Conservation (phyloP, 2,888 invertebrate species). For the Andrena dorsata region DNA sequence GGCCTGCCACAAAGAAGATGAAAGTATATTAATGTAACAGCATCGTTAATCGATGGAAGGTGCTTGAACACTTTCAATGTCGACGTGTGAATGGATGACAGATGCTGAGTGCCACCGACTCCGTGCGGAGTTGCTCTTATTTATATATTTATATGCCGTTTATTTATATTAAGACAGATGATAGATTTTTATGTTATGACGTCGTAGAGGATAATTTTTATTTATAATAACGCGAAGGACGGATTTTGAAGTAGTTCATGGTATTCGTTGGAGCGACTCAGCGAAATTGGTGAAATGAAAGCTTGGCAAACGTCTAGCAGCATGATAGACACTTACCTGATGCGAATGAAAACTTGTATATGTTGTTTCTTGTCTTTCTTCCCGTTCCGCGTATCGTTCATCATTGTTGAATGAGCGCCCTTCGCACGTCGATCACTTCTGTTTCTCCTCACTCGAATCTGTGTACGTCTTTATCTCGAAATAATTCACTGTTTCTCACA, state of each 20-base stretch:
- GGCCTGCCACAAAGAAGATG: slow-evolving; percentile 87
- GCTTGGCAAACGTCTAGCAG: background rate
- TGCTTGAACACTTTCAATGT: background rate
- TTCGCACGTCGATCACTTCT: background rate
- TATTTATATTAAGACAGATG: no score
- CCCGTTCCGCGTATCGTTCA: slow-evolving; percentile 71
- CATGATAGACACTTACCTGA: slow-evolving; percentile 88
- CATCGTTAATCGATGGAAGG: background rate
- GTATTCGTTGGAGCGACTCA: no score
- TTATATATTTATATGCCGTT: no score
- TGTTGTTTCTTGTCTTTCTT: slow-evolving; percentile 90
- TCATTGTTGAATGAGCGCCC: slow-evolving; percentile 48
- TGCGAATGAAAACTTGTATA: slow-evolving; percentile 94
- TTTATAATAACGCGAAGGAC: no score
- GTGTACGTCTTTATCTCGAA: background rate
- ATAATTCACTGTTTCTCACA: slow-evolving; percentile 9
- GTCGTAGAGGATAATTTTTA: no score
- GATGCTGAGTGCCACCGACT: no score
- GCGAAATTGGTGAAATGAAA: background rate
- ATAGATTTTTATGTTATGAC: no score
- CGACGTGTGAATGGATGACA: no score
- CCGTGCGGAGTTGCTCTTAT: no score
- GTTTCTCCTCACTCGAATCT: background rate
- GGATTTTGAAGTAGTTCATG: no score
- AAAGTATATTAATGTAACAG: background rate